phyloP scores from a whole-genome alignment of 1,140 invertebrate genomes.

The Wiebesia pumilae region DNA sequence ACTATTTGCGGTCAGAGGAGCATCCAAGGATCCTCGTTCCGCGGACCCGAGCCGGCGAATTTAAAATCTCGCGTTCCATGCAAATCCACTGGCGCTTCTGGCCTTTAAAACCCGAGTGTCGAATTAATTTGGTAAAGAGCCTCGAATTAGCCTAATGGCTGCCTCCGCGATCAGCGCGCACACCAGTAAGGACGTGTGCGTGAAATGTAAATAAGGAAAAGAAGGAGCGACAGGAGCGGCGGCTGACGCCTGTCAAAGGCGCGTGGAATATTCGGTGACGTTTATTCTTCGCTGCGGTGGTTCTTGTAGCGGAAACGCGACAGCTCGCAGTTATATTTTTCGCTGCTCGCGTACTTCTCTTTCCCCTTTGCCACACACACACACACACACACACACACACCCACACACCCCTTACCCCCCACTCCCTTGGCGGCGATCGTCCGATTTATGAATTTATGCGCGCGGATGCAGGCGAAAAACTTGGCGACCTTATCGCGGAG shows the following conservation, averaged over 20 bases:
- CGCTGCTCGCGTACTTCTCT: neutral
- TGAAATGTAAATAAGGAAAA: neutral
- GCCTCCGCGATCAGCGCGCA: too few relatives aligned
- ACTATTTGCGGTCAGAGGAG: slow-evolving; percentile 68
- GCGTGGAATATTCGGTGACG: slow-evolving; percentile 47
- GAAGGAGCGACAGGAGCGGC: too few relatives aligned
- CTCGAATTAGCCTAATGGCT: too few relatives aligned
- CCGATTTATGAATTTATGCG: slow-evolving; percentile 71
- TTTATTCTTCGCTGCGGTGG: slow-evolving; percentile 55
- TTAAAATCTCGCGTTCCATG: too few relatives aligned
- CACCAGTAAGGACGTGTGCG: neutral
- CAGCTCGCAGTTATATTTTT: neutral
- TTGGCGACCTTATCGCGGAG: neutral
- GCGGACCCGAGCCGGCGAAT: too few relatives aligned
- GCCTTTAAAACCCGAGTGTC: too few relatives aligned
- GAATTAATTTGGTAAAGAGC: too few relatives aligned
- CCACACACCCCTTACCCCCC: slow-evolving; percentile 43
- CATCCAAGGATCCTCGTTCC: neutral
- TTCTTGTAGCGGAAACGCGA: neutral
- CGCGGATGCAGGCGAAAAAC: neutral
- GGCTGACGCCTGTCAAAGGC: slow-evolving; percentile 25
- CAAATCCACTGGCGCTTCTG: too few relatives aligned
- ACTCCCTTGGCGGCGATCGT: slow-evolving; percentile 67
- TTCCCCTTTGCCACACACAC: neutral
- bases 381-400: slow-evolving; percentile 48